phyloP scores from a whole-genome alignment of 1,140 invertebrate species.

The Sinella curviseta region DNA sequence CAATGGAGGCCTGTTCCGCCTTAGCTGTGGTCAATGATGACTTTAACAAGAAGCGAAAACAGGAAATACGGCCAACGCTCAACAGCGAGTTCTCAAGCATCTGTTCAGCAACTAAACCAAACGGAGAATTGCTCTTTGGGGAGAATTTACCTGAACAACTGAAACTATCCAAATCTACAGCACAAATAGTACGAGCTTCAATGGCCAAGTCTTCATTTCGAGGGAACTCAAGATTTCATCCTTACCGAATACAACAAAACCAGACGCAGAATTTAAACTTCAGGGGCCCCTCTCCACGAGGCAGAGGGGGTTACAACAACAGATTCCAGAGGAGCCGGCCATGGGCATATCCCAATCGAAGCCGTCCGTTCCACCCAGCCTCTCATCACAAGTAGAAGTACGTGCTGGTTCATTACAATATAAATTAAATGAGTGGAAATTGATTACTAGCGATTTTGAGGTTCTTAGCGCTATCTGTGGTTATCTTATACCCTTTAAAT shows the following conservation, averaged over 20 bases:
- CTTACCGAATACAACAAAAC: background rate
- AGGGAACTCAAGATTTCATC: background rate
- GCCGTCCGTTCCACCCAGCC: background rate
- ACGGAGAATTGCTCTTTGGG: conserved; percentile 23
- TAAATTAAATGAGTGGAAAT: conserved; percentile 14
- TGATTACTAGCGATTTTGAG: background rate
- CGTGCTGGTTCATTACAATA: conserved; percentile 1
- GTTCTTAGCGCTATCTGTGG: conserved; percentile 13
- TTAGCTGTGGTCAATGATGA: background rate
- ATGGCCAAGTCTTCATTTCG: background rate
- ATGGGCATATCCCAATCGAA: background rate
- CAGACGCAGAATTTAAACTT: background rate
- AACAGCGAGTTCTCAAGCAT: background rate
- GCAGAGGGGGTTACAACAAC: background rate
- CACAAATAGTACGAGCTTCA: background rate
- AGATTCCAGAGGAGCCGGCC: background rate
- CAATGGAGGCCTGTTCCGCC: background rate
- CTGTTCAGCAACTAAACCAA: too few relatives aligned
- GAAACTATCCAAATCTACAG: background rate
- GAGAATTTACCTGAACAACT: conserved; percentile 5
- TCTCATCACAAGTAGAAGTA: background rate
- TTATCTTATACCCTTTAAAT: conserved; percentile 24
- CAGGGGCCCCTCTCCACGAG: background rate
- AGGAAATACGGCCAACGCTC: background rate
- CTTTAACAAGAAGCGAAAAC: background rate